phyloP scores from a whole-genome alignment of 2,888 invertebrate species.

The Didymodactylos carnosus region DNA sequence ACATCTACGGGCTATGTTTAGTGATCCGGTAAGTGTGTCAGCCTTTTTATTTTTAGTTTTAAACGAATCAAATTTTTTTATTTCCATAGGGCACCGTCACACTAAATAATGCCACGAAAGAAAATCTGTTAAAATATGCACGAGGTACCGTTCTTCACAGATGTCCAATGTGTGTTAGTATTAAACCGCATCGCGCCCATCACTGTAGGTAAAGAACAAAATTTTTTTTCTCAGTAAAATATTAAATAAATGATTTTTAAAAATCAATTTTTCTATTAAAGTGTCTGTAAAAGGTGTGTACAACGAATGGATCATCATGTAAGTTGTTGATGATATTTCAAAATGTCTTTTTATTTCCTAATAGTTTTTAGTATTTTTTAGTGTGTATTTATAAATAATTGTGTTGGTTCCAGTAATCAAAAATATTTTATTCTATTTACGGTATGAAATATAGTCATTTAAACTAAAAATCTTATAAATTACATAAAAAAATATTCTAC shows the following conservation, averaged over 20 bases:
- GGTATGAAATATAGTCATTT: slow-evolving; percentile 22
- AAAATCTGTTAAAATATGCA: slow-evolving; percentile 28
- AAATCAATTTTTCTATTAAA: slow-evolving; percentile 16
- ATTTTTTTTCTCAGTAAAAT: slow-evolving; percentile 61
- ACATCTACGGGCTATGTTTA: slow-evolving; percentile 59
- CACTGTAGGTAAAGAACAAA: slow-evolving; percentile 45
- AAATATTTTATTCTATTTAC: slow-evolving; percentile 88
- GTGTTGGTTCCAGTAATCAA: slow-evolving; percentile 96
- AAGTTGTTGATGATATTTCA: too few relatives aligned
- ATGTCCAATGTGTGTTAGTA: slow-evolving; percentile 60
- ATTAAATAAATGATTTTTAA: slow-evolving; percentile 84
- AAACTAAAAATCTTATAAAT: slow-evolving; percentile 39
- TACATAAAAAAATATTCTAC: neutral
- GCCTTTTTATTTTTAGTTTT: slow-evolving; percentile 28
- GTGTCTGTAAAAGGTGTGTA: neutral
- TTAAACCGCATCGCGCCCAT: slow-evolving; percentile 60
- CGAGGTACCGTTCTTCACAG: slow-evolving; percentile 38
- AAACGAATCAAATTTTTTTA: slow-evolving; percentile 18
- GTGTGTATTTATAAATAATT: slow-evolving; percentile 66
- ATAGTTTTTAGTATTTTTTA: too few relatives aligned
- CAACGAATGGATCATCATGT: slow-evolving; percentile 14
- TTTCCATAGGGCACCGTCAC: slow-evolving; percentile 26
- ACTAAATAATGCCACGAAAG: slow-evolving; percentile 32
- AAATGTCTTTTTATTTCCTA: too few relatives aligned
- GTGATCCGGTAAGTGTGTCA: slow-evolving; percentile 52